These are phyloP conservation scores for Parauchenoglanis punctatus DNA, from an alignment of 2,797 vertebrate species.

Conservation along the genomic window DNA sequence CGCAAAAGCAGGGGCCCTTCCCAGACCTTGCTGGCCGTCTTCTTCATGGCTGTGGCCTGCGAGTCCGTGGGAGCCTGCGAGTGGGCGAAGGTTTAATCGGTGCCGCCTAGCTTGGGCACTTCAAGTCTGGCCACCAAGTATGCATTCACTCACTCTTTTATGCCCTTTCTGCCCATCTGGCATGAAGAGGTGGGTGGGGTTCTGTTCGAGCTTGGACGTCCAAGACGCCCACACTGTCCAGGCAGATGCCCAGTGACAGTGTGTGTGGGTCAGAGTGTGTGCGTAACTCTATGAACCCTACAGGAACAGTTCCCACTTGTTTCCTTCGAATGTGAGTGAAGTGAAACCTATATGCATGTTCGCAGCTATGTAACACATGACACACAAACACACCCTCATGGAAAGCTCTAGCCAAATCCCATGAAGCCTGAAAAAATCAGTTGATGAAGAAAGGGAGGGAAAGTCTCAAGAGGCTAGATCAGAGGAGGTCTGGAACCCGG, in stretches of 20 bases:
- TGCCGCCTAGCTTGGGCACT: constrained; percentile 10
- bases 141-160: background rate
- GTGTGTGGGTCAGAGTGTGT: constrained; percentile 5
- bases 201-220: background rate
- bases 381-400: constrained; percentile 5
- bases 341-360: background rate
- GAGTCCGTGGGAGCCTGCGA: constrained; percentile 14
- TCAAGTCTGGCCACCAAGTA: background rate
- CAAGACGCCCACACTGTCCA: background rate
- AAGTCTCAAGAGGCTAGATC: constrained; percentile 7
- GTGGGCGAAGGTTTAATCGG: constrained; percentile 28
- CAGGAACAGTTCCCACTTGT: background rate
- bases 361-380: background rate
- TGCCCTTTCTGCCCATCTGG: constrained; percentile 23
- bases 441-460: constrained; percentile 15
- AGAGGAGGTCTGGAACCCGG: constrained; percentile 16
- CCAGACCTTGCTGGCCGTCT: background rate
- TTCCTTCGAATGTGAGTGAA: background rate
- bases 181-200: constrained; percentile 26
- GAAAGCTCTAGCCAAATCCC: background rate
- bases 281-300: background rate
- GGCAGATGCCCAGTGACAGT: background rate
- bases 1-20: constrained; percentile 5
- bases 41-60: constrained; percentile 2
- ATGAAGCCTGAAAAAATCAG: background rate